phyloP scores from a whole-genome alignment of 1,140 invertebrate genomes.

The Drosophila tristis region DNA sequence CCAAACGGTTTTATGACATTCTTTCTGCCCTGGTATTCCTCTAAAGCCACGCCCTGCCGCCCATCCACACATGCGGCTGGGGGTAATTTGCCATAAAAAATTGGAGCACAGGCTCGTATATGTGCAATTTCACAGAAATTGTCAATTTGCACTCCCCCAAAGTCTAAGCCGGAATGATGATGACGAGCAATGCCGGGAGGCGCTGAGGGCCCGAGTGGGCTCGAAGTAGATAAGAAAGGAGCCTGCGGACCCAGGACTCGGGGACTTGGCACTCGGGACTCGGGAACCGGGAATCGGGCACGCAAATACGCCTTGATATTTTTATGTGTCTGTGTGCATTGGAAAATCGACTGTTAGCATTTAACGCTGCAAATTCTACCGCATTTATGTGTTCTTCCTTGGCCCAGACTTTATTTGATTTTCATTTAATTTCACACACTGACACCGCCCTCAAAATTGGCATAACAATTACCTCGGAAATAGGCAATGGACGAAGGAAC shows the following conservation, averaged over 20 bases:
- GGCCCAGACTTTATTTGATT: constrained; percentile 66
- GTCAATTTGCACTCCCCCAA: constrained; percentile 78
- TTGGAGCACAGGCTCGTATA: constrained; percentile 74
- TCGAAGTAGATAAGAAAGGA: constrained; percentile 26
- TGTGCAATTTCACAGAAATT: constrained; percentile 82
- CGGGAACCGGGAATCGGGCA: constrained; percentile 3
- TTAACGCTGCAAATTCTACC: constrained; percentile 77
- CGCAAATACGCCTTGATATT: constrained; percentile 77
- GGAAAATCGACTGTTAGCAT: constrained; percentile 79
- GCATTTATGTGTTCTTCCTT: constrained; percentile 65
- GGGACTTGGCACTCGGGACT: too few relatives aligned
- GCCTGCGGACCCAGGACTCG: not conserved
- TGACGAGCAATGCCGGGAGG: constrained; percentile 17
- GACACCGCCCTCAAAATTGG: constrained; percentile 64
- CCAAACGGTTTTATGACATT: constrained; percentile 77
- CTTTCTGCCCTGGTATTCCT: constrained; percentile 21
- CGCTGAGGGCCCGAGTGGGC: not conserved
- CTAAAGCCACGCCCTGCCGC: constrained; percentile 34
- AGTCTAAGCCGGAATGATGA: constrained; percentile 65
- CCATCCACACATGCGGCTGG: constrained; percentile 56
- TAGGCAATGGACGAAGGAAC: constrained; percentile 32
- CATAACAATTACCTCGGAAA: constrained; percentile 76
- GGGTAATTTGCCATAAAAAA: constrained; percentile 81
- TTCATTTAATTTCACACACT: constrained; percentile 71
- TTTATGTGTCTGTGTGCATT: constrained; percentile 62